These are phyloP conservation scores for Brenthis daphne DNA, from an alignment of 2,888 invertebrate species.

Conservation along the genomic window DNA sequence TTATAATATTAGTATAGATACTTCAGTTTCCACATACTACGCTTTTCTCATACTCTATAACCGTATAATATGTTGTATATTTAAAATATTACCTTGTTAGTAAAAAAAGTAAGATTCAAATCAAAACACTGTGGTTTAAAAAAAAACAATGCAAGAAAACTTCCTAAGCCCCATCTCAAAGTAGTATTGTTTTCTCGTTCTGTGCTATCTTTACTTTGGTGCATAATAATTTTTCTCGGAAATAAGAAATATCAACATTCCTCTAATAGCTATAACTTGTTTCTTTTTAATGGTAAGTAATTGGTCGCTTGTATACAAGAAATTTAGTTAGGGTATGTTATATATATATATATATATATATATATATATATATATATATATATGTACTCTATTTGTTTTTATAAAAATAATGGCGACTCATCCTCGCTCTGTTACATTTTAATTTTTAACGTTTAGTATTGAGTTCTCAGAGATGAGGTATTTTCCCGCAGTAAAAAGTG, in stretches of 20 bases:
- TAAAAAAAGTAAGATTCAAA: constrained; percentile 10
- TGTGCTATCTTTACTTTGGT: constrained; percentile 18
- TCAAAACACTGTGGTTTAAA: constrained; percentile 2
- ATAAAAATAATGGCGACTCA: too few relatives aligned
- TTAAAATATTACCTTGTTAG: too few relatives aligned
- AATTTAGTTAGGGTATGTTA: not conserved
- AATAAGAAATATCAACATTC: constrained; percentile 32
- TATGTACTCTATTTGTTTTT: too few relatives aligned
- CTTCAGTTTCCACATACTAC: too few relatives aligned
- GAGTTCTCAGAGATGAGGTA: too few relatives aligned
- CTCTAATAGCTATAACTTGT: constrained; percentile 21
- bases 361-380: too few relatives aligned
- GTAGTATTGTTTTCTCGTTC: constrained; percentile 29
- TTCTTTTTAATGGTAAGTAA: constrained; percentile 28
- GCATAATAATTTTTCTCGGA: constrained; percentile 27
- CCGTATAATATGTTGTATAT: not conserved
- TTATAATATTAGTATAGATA: too few relatives aligned
- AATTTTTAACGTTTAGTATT: too few relatives aligned
- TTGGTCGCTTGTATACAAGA: constrained; percentile 18
- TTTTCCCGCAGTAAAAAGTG: too few relatives aligned
- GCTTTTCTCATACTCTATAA: not conserved
- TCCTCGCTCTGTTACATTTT: too few relatives aligned
- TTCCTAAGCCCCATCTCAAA: constrained; percentile 20
- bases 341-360: too few relatives aligned
- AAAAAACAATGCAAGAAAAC: constrained; percentile 11